Percentiles rank a stretch among this genome's conserved stretches.
Evolutionary conservation across 2,113 vertebrate species (phyloP).

Genomic region (Drymodes brunneopygia): DNA sequence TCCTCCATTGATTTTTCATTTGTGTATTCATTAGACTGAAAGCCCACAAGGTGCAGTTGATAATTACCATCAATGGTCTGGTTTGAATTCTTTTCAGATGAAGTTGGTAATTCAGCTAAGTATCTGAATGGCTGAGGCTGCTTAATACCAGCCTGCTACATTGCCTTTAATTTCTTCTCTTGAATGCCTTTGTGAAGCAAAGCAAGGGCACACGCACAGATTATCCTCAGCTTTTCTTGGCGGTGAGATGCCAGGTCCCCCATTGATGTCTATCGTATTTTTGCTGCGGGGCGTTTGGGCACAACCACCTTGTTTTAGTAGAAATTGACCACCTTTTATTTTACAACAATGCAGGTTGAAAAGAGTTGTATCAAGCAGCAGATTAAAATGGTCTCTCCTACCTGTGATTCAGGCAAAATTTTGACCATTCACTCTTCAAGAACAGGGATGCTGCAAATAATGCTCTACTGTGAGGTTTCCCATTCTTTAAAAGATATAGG

Average conservation of each 20-base stretch:
- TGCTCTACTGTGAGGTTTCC: not conserved
- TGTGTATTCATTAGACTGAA: conserved; percentile 58
- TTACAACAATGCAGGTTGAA: not conserved
- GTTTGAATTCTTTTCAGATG: conserved; percentile 13
- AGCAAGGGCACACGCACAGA: not conserved
- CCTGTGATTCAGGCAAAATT: not conserved
- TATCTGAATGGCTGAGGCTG: conserved; percentile 26
- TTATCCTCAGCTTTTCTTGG: not conserved
- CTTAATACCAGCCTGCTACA: conserved; percentile 8
- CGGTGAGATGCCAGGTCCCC: not conserved
- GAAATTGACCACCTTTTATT: not conserved
- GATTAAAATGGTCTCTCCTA: not conserved
- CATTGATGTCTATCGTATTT: rapidly evolving
- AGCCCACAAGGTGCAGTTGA: conserved; percentile 43
- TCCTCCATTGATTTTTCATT: conserved; percentile 58
- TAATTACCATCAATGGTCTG: conserved; percentile 52
- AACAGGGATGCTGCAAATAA: not conserved
- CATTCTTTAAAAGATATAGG: not conserved
- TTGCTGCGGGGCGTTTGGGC: not conserved
- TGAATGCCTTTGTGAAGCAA: not conserved
- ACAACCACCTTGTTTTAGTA: not conserved
- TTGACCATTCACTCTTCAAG: not conserved
- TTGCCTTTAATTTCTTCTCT: not conserved
- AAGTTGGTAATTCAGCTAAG: conserved; percentile 43
- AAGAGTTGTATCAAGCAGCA: not conserved